phyloP scores from a whole-genome alignment of 2,888 invertebrate species.

The Ptilodon capucinus region DNA sequence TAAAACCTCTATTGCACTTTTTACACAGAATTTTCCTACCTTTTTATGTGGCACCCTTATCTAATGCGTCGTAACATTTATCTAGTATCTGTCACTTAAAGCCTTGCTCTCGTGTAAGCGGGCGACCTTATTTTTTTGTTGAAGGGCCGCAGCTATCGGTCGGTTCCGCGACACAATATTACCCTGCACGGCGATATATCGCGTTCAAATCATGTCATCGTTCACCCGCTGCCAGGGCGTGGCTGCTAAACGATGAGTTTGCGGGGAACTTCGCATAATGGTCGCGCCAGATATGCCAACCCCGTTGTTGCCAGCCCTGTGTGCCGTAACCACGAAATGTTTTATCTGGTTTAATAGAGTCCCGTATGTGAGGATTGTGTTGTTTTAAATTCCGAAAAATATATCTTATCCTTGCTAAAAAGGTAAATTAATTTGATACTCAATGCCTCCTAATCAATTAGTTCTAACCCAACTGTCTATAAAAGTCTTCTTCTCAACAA shows the following conservation, averaged over 20 bases:
- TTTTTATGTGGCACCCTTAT: conserved; percentile 68
- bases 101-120: conserved; percentile 77
- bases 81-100: conserved; percentile 80
- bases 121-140: conserved; percentile 78
- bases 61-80: conserved; percentile 76
- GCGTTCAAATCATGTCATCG: conserved; percentile 74
- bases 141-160: conserved; percentile 73
- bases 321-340: conserved; percentile 24
- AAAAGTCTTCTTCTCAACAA: background rate
- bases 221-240: conserved; percentile 63
- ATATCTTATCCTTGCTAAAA: no score
- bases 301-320: conserved; percentile 34
- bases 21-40: conserved; percentile 47
- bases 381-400: conserved; percentile 6
- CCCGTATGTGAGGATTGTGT: no score
- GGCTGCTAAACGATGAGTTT: conserved; percentile 59
- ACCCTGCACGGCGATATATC: conserved; percentile 73
- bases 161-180: conserved; percentile 73
- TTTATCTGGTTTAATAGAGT: conserved; percentile 20
- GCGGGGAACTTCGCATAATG: conserved; percentile 52
- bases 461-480: no score
- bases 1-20: conserved; percentile 45
- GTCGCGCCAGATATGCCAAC: conserved; percentile 45
- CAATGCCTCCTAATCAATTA: no score
- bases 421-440: no score